phyloP scores from a whole-genome alignment of 2,888 invertebrate species.

The Druceiella hillmani region DNA sequence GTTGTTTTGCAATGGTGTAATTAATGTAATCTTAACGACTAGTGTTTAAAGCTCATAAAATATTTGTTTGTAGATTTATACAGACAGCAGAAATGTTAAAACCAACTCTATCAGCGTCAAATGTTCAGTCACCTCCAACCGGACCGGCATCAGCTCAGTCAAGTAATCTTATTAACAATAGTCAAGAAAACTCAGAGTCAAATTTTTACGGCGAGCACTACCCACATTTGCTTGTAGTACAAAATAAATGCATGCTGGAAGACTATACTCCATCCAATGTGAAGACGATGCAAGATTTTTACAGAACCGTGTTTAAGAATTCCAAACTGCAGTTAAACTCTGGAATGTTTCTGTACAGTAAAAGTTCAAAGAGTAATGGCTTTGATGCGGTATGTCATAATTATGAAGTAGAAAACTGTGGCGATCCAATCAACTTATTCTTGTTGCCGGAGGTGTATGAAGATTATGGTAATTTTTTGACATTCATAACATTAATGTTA shows the following conservation, averaged over 20 bases:
- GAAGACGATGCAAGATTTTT: conserved; percentile 55
- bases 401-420: conserved; percentile 50
- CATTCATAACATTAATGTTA: conserved; percentile 2
- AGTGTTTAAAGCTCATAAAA: too few relatives aligned
- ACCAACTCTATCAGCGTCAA: conserved; percentile 61
- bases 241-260: conserved; percentile 71
- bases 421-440: conserved; percentile 62
- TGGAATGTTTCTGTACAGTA: conserved; percentile 58
- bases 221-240: conserved; percentile 78
- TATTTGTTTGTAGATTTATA: conserved; percentile 55
- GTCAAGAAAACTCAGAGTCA: conserved; percentile 34
- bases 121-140: conserved; percentile 39
- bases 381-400: conserved; percentile 43
- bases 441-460: conserved; percentile 58
- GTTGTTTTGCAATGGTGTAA: too few relatives aligned
- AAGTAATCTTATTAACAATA: too few relatives aligned
- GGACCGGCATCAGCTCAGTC: not conserved
- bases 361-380: conserved; percentile 37
- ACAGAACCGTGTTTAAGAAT: conserved; percentile 53
- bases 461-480: conserved; percentile 39
- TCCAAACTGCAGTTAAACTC: conserved; percentile 62
- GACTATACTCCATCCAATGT: conserved; percentile 62
- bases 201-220: conserved; percentile 63
- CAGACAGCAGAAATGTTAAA: conserved; percentile 84
- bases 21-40: too few relatives aligned